Evolutionary conservation across 1,140 invertebrate species (phyloP), one percentile per base, ranked within the genome.

Genomic region (Ostrea denselamellosa): DNA sequence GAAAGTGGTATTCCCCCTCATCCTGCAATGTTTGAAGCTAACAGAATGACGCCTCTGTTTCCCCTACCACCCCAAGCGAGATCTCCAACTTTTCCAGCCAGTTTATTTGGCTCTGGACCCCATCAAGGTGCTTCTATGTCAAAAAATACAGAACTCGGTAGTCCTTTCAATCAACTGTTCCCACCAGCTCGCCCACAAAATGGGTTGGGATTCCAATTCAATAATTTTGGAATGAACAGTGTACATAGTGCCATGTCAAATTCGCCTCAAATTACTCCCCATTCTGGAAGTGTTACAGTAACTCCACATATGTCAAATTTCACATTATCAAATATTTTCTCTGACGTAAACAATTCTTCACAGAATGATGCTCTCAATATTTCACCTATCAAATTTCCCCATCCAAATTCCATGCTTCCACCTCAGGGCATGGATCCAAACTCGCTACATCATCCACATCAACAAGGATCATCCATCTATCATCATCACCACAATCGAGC

Each of bases 371-470:
- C 92, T 44, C 86, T 94, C 62, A 93, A 94, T 81, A 94, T 95
- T 8, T 93, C 94, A 17, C 94, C 95, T 0, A 95, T 95, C 22
- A 95, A 95, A 88, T 95, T 95, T 89, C 92, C 93, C 12, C 93
- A 94, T 85, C 89, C 90, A n/a, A 94, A 94, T 87, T 86, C 91
- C 22, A 94, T 94, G 51, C 87, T 94, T 17, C 91, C 92, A 10
- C 90, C 89, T 22, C 93, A 93, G 84, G 90, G 92, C 10, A 94
- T 93, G 92, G 94, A 94, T 85, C 93, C 90, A 28, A 94, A 94
- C 85, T 87, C 93, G 2, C 89, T 94, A 56, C 93, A 94, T 87
- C 94, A 95, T 89, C 92, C 93, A 44, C 93, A 94, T 87, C 94
- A 94, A 77, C 88, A 90, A 52, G 85, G 90, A 14, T 89, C 91